Percentiles rank a stretch among this genome's conserved stretches.
Conservation (phyloP, 2,113 vertebrate genomes). For the Okapia johnstoni region DNA sequence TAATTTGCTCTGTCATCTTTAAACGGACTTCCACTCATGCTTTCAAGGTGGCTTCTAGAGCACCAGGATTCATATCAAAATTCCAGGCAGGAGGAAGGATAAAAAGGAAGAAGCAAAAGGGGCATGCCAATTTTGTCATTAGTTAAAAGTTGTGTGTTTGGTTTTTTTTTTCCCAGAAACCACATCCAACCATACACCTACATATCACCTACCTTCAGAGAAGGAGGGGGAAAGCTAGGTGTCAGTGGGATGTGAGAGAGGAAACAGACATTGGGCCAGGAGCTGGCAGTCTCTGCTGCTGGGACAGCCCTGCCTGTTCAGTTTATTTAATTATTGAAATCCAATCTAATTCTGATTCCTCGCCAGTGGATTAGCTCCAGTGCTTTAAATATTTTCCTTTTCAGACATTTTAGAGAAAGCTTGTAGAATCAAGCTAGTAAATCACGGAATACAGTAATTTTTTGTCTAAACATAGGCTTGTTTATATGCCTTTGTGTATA, state of each 20-base stretch:
- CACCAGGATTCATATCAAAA: neutral
- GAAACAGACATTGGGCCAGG: neutral
- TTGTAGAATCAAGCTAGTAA: conserved; percentile 3
- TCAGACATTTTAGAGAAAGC: neutral
- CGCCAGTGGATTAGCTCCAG: neutral
- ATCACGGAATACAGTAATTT: neutral
- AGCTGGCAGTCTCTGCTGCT: neutral
- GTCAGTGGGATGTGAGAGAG: too few species aligned
- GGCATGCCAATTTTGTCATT: neutral
- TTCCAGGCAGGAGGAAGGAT: neutral
- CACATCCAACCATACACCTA: neutral
- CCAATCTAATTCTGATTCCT: neutral
- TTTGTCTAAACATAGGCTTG: conserved; percentile 35
- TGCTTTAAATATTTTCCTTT: neutral
- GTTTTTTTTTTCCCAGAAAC: neutral
- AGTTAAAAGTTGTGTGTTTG: neutral
- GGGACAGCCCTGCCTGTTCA: neutral
- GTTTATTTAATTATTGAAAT: neutral
- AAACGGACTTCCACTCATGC: neutral
- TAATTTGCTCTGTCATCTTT: neutral
- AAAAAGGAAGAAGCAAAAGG: neutral
- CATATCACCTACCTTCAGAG: neutral
- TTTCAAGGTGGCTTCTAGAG: neutral
- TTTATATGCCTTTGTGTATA: neutral
- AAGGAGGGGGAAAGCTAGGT: too few species aligned